Evolutionary conservation across 2,888 invertebrate species (phyloP), one percentile per base, ranked within the genome.

Genomic region (Andrena dorsata): DNA sequence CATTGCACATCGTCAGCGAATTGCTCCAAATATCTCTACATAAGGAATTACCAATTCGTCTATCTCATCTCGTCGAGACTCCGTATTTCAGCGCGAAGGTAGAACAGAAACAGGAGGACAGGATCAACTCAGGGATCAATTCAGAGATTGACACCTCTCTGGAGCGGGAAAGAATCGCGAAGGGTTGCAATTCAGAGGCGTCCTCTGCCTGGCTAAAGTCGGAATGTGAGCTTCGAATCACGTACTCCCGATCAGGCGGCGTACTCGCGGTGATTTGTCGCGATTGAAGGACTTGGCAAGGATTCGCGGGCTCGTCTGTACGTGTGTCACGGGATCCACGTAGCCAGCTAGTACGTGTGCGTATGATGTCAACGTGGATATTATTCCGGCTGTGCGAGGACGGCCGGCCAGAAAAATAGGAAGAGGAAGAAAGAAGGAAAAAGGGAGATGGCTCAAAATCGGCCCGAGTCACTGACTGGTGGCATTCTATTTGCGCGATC

Each of bases 401-500:
- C 73, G 66, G 53, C 28, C 10, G 13, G 63, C 60, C 61, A 30
- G 69, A 82, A 84, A 86, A 85, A 79, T 83, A 56, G 83, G 70
- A 82, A 65, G 84, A 76, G 72, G 78, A 80, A 83, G 73, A 79
- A 58, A 68, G 72, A 65, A 63, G 64, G 71, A 64, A 74, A 49
- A 77, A 77, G 65, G 73, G 56, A 82, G 80, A 53, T 72, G 65
- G 78, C 73, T 75, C 74, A 82, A 76, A 82, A 85, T 82, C 85
- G 79, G 71, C 61, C 64, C 75, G 78, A 84, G 87, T 87, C 87
- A 87, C 66, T 85, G 87, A 87, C 87, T 87, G 87, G 85, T 66
- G 71, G 64, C 51, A 84, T 87, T 86, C 89, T 88, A 90, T 89
- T 89, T 88, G 80, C 81, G 81, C 80, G 83, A 88, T 88, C 86